Percentiles rank a stretch among this genome's conserved stretches.
Conservation (phyloP, 2,797 vertebrate species). For the Arrhamphus sclerolepis region DNA sequence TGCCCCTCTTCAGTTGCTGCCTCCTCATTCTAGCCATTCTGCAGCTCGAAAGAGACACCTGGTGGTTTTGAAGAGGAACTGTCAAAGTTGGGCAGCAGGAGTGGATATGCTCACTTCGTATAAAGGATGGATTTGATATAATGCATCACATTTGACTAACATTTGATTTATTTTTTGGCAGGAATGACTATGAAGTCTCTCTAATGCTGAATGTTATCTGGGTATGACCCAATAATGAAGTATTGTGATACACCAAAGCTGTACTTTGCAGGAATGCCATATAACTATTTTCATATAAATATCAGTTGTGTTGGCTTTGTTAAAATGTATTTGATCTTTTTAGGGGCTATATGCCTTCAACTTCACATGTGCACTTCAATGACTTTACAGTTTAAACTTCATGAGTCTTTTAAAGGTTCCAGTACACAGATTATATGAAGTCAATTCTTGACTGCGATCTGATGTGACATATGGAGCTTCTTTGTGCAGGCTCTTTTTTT, state of each 20-base stretch:
- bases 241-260: slow-evolving; percentile 36
- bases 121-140: slow-evolving; percentile 58
- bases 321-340: slow-evolving; percentile 27
- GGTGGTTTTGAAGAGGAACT: slow-evolving; percentile 56
- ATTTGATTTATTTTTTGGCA: slow-evolving; percentile 27
- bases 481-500: no score
- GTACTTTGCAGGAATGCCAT: slow-evolving; percentile 34
- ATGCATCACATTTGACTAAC: slow-evolving; percentile 13
- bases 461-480: no score
- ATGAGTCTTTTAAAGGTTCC: slow-evolving; percentile 1
- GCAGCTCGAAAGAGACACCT: slow-evolving; percentile 68
- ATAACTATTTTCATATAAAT: slow-evolving; percentile 31
- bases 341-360: slow-evolving; percentile 31
- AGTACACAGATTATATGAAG: slow-evolving; percentile 1
- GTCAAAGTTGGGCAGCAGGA: slow-evolving; percentile 28
- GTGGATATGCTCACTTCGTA: slow-evolving; percentile 52
- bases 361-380: slow-evolving; percentile 21
- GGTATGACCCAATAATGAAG: slow-evolving; percentile 41
- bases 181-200: slow-evolving; percentile 36
- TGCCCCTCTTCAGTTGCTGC: slow-evolving; percentile 63
- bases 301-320: slow-evolving; percentile 29
- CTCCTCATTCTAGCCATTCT: slow-evolving; percentile 71
- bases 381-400: slow-evolving; percentile 4
- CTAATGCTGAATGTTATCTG: slow-evolving; percentile 17
- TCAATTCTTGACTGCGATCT: slow-evolving; percentile 3